Base-by-base conservation (phyloP, 1,140 invertebrate genomes). In the Pteromalus puparum region DNA sequence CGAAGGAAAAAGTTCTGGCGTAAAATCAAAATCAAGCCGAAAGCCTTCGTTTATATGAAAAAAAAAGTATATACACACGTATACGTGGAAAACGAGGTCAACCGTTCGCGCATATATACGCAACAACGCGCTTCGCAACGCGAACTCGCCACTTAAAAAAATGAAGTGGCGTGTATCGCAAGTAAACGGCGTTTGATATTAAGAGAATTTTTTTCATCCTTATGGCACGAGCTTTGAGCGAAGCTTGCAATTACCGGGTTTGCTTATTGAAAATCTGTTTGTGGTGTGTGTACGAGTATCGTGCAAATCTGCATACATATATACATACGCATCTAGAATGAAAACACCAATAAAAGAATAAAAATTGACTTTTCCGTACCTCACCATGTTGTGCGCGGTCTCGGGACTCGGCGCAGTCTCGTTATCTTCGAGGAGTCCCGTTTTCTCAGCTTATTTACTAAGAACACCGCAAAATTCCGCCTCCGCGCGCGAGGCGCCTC, bases 321-420 rank as follows among this genome's bases (percentile, higher is more conserved):
- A 48, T 53, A 53, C 13, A 53, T 21, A 53, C 38, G 38, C 10
- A 9, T 42, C 18, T 18, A 21, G 0, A 61, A 61, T 21, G 0
- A n/a, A 61, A 61, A 61, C 46, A 26, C 3, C 7, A 34, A 73
- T 15, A 38, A 73, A 7, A 34, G 7, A 73, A 73, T 0, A 73
- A n/a, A 73, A 73, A 73, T 26, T 3, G 10, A 15, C 26, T 13
- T 70, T 70, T 13, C 73, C 83, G n/a, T 84, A 84, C 83, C 83
- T 84, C 42, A 84, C 83, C 83, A 84, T 84, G 83, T 9, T 81
- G 83, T 72, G 68, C 77, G 77, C 83, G 77, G 83, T 80, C 70
- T 68, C 77, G 77, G 48, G 83, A 84, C 83, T 84, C 77, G 72
- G 77, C 83, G 77, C 83, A 72, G 76, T 53, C 5, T 9, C 26